A percentile compares a stretch with the other conserved stretches of the same genome.
These are phyloP conservation scores for Cyclina sinensis DNA, from an alignment of 1,140 invertebrate species.

Conservation along the genomic window DNA sequence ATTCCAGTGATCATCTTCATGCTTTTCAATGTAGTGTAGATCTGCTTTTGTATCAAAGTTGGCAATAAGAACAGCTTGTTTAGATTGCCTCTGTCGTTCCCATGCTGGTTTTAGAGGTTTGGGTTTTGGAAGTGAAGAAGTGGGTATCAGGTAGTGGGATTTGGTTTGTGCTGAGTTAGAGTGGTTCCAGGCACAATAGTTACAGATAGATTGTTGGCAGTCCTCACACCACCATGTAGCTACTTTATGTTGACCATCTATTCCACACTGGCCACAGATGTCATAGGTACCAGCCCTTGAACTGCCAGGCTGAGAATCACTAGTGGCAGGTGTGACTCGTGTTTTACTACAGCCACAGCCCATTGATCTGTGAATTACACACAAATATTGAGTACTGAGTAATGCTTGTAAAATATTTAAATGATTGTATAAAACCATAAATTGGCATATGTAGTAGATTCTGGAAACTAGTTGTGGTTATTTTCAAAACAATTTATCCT, in stretches of 20 bases:
- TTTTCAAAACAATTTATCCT: too few species aligned
- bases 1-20: slow-evolving; percentile 33
- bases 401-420: too few species aligned
- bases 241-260: slow-evolving; percentile 42
- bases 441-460: too few species aligned
- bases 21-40: slow-evolving; percentile 34
- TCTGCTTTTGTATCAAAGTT: slow-evolving; percentile 55
- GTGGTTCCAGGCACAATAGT: slow-evolving; percentile 53
- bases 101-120: slow-evolving; percentile 23
- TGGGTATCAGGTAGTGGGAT: slow-evolving; percentile 2
- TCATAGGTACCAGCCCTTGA: neutral
- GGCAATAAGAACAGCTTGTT: slow-evolving; percentile 26
- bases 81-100: neutral
- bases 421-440: too few species aligned
- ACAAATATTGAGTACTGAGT: too few species aligned
- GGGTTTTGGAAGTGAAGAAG: neutral
- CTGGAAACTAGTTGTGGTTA: too few species aligned
- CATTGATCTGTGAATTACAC: neutral
- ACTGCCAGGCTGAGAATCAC: slow-evolving; percentile 1
- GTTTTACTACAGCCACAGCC: slow-evolving; percentile 8
- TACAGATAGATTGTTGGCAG: slow-evolving; percentile 39
- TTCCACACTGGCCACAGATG: slow-evolving; percentile 29
- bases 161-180: neutral
- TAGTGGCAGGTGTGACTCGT: neutral
- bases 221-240: slow-evolving; percentile 62